Percentiles rank a stretch among this genome's conserved stretches.
These are phyloP conservation scores for Hippopotamyrus pictus DNA, from an alignment of 2,797 vertebrate genomes.

Conservation along the genomic window DNA sequence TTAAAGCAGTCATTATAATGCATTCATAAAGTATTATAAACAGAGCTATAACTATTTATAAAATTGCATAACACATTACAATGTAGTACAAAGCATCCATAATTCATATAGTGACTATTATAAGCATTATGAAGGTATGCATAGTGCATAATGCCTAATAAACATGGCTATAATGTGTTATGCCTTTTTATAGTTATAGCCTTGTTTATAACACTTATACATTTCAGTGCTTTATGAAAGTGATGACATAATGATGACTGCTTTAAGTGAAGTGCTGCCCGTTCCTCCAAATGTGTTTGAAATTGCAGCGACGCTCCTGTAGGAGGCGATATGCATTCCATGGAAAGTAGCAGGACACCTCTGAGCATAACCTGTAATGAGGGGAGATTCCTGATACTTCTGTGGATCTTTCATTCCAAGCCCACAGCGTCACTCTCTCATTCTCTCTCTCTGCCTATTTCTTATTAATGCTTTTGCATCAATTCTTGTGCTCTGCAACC, in stretches of 20 bases:
- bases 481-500: conserved; percentile 54
- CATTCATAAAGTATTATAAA: not conserved
- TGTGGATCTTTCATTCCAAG: not conserved
- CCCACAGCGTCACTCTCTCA: not conserved
- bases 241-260: not conserved
- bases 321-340: not conserved
- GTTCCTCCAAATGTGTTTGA: not conserved
- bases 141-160: too few species aligned
- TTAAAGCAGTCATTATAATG: not conserved
- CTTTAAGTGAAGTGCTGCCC: not conserved
- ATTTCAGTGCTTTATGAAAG: not conserved
- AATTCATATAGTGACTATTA: too few species aligned
- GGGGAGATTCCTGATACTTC: not conserved
- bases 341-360: not conserved
- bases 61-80: not conserved
- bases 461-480: conserved; percentile 37
- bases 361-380: not conserved
- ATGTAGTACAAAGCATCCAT: too few species aligned
- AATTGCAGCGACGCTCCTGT: not conserved
- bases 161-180: too few species aligned
- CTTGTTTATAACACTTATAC: not conserved
- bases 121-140: too few species aligned
- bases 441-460: not conserved
- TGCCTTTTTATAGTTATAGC: not conserved
- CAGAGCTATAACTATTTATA: not conserved